A percentile compares a stretch with the other conserved stretches of the same genome.
These are phyloP conservation scores for Conopomorpha cramerella DNA, from an alignment of 1,140 invertebrate species.

Conservation along the genomic window DNA sequence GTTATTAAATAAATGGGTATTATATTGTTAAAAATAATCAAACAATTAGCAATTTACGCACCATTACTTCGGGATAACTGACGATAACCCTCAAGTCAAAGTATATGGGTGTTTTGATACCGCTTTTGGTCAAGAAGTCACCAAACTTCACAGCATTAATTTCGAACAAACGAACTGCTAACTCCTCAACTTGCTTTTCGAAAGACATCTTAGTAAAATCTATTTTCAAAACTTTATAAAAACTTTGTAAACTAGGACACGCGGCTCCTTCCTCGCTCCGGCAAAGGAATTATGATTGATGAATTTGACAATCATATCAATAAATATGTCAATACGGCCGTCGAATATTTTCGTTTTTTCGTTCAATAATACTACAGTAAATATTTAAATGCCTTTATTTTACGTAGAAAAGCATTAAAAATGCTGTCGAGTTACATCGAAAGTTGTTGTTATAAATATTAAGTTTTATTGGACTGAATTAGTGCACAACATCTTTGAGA, in stretches of 20 bases:
- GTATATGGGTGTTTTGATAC: slow-evolving; percentile 91
- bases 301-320: slow-evolving; percentile 1
- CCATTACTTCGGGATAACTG: slow-evolving; percentile 87
- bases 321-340: too few species aligned
- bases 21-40: slow-evolving; percentile 2
- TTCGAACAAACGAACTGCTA: slow-evolving; percentile 37
- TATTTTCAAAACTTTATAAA: too few species aligned
- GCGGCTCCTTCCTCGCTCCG: too few species aligned
- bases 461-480: too few species aligned
- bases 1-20: slow-evolving; percentile 7
- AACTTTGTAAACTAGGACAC: neutral
- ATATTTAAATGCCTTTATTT: too few species aligned
- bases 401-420: too few species aligned
- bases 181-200: slow-evolving; percentile 28
- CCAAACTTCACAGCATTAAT: slow-evolving; percentile 90
- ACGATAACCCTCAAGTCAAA: slow-evolving; percentile 93
- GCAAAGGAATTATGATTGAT: too few species aligned
- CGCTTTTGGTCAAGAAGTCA: slow-evolving; percentile 90
- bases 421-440: too few species aligned
- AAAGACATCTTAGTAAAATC: slow-evolving; percentile 14
- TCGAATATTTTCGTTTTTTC: too few species aligned
- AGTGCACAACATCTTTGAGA: too few species aligned
- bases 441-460: too few species aligned
- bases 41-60: slow-evolving; percentile 47
- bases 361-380: too few species aligned